Evolutionary conservation across 2,797 vertebrate genomes (phyloP).

Genomic region (Gallirallus australis): DNA sequence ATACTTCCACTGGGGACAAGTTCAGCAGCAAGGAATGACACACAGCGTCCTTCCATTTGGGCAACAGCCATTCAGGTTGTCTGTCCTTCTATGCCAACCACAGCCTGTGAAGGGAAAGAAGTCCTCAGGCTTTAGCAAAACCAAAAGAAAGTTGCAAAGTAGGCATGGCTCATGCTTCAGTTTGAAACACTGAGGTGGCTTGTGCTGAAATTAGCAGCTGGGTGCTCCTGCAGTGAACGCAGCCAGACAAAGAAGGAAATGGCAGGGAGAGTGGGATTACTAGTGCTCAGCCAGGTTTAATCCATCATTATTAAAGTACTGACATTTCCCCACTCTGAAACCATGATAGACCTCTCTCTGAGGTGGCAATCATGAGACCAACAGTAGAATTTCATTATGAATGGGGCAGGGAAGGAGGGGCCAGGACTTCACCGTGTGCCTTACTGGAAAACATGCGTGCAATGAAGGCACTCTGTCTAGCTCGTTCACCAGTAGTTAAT

Average conservation of each 20-base stretch:
- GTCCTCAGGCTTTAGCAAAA: background rate
- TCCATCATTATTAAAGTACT: background rate
- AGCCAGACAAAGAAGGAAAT: background rate
- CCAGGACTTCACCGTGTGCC: background rate
- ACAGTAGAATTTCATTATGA: background rate
- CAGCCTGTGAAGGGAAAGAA: background rate
- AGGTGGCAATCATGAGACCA: background rate
- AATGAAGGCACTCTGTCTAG: background rate
- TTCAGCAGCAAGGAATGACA: background rate
- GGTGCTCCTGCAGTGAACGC: background rate
- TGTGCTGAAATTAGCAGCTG: background rate
- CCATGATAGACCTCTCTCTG: background rate
- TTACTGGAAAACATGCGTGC: background rate
- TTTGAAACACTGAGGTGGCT: background rate
- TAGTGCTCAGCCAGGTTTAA: background rate
- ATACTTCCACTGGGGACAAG: background rate
- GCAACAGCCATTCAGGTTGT: background rate
- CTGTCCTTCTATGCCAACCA: background rate
- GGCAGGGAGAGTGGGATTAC: background rate
- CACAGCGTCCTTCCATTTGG: rapidly evolving
- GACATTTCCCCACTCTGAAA: background rate
- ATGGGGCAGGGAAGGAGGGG: background rate
- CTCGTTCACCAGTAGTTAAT: background rate
- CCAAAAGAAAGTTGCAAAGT: background rate
- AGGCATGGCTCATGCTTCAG: background rate